Percentiles rank a stretch among this genome's conserved stretches.
phyloP scores from a whole-genome alignment of 1,140 invertebrate genomes.

The Bombus vancouverensis region DNA sequence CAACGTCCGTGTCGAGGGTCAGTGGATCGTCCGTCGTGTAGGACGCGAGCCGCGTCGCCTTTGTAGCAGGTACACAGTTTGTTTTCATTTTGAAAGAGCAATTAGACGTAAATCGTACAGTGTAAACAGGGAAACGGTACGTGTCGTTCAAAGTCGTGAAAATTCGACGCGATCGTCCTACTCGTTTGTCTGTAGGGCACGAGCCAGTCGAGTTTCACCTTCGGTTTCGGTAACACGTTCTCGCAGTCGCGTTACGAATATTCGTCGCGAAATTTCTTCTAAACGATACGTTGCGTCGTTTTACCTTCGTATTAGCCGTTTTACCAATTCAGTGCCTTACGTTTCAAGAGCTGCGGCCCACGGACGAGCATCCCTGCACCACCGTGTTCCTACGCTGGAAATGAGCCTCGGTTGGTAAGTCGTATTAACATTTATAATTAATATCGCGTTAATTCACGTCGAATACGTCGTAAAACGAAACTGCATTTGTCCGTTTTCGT shows the following conservation, averaged over 20 bases:
- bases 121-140: too few relatives aligned
- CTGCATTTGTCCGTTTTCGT: accelerated
- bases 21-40: too few relatives aligned
- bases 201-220: background rate
- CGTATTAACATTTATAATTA: background rate
- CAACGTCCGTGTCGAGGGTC: too few relatives aligned
- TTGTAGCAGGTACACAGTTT: too few relatives aligned
- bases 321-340: background rate
- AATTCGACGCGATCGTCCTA: background rate
- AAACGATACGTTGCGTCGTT: background rate
- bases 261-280: background rate
- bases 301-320: too few relatives aligned
- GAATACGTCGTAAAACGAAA: too few relatives aligned
- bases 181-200: background rate
- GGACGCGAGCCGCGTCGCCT: too few relatives aligned
- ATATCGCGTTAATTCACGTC: background rate
- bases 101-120: too few relatives aligned
- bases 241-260: background rate
- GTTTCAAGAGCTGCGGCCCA: background rate
- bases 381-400: background rate
- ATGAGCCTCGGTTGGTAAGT: background rate
- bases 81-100: too few relatives aligned
- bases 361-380: background rate
- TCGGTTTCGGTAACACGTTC: constrained; percentile 3
- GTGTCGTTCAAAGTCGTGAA: too few relatives aligned